These are phyloP conservation scores for Zygaena filipendulae DNA, from an alignment of 2,888 invertebrate species.

Conservation along the genomic window DNA sequence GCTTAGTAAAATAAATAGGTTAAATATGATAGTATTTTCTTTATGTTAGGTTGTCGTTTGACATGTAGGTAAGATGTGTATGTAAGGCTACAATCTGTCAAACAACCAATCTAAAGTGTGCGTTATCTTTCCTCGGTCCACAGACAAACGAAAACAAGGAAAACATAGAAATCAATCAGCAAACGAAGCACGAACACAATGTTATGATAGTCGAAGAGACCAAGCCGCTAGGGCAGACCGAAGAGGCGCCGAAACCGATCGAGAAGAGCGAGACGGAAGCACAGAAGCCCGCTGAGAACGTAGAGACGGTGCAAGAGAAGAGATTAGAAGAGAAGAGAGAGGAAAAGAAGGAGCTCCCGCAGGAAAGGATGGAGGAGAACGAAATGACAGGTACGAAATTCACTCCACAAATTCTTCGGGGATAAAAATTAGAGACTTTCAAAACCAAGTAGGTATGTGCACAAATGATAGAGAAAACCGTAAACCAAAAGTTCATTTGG, in stretches of 20 bases:
- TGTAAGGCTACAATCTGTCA: too few species aligned
- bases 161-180: conserved; percentile 28
- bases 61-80: too few species aligned
- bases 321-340: conserved; percentile 26
- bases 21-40: too few species aligned
- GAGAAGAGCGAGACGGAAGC: conserved; percentile 27
- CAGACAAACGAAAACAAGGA: conserved; percentile 47
- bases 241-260: conserved; percentile 20
- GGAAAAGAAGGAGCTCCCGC: conserved; percentile 50
- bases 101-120: too few species aligned
- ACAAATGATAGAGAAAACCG: too few species aligned
- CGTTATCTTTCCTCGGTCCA: too few species aligned
- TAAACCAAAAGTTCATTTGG: too few species aligned
- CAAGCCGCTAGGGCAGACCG: conserved; percentile 12
- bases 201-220: conserved; percentile 16
- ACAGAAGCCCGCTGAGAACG: conserved; percentile 21
- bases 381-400: conserved; percentile 72
- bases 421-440: too few species aligned
- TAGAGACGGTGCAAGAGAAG: conserved; percentile 20
- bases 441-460: too few species aligned
- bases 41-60: too few species aligned
- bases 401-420: too few species aligned
- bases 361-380: conserved; percentile 58
- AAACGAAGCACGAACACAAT: conserved; percentile 38
- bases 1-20: too few species aligned